Evolutionary conservation across 2,797 vertebrate genomes (phyloP).

Genomic region (Micromesistius poutassou): DNA sequence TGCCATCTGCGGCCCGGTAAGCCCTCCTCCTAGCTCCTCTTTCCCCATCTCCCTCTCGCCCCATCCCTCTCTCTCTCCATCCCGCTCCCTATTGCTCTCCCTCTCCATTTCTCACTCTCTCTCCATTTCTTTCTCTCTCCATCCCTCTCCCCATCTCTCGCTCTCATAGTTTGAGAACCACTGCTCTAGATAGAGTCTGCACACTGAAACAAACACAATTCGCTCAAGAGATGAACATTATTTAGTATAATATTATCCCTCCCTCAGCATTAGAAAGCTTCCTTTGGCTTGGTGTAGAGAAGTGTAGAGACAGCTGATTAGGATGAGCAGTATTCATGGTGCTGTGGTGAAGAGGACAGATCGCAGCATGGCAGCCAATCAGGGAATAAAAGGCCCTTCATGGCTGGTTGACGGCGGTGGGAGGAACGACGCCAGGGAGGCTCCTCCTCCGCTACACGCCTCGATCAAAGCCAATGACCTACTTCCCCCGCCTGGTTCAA

Average conservation of each 20-base stretch:
- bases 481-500: constrained; percentile 63
- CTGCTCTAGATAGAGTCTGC: not conserved
- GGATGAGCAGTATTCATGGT: not conserved
- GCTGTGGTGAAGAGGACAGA: not conserved
- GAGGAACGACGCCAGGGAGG: constrained; percentile 23
- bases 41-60: not conserved
- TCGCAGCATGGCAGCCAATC: not conserved
- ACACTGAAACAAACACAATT: not conserved
- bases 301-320: too few species aligned
- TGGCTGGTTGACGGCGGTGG: constrained; percentile 10
- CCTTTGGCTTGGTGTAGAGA: too few species aligned
- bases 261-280: too few species aligned
- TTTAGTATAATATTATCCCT: not conserved
- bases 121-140: not conserved
- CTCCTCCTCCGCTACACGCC: constrained; percentile 57
- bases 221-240: not conserved
- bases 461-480: constrained; percentile 68
- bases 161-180: too few species aligned
- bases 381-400: not conserved
- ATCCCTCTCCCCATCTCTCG: constrained; percentile 27
- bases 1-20: constrained; percentile 49
- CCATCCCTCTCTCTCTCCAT: not conserved
- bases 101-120: not conserved
- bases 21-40: not conserved
- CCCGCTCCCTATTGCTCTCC: too few species aligned